Conservation (phyloP, 2,888 invertebrate species). For the Polydrusus cervinus region DNA sequence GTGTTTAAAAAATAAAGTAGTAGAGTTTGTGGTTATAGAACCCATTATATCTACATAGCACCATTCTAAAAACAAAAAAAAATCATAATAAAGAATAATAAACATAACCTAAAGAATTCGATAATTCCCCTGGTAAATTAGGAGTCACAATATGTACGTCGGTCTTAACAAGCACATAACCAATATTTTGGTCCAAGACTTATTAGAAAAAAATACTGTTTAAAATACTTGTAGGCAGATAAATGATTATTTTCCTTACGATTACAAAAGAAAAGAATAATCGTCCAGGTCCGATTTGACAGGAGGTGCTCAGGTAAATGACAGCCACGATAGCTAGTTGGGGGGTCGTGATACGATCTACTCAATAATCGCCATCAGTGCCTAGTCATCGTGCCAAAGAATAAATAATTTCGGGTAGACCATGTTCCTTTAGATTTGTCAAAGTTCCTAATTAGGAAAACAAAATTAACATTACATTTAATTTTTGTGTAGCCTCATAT, state of each 20-base stretch:
- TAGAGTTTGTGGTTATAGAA: too few relatives aligned
- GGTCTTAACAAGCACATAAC: too few relatives aligned
- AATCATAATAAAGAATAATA: too few relatives aligned
- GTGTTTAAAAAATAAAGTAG: too few relatives aligned
- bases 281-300: constrained; percentile 62
- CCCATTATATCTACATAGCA: too few relatives aligned
- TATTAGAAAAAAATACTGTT: neutral
- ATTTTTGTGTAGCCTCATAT: too few relatives aligned
- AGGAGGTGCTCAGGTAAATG: constrained; percentile 69
- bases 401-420: constrained; percentile 42
- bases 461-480: too few relatives aligned
- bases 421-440: constrained; percentile 36
- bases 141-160: too few relatives aligned
- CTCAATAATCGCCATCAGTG: constrained; percentile 64
- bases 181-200: too few relatives aligned
- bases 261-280: constrained; percentile 53
- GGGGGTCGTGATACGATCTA: constrained; percentile 69
- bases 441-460: neutral
- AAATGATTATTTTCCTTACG: constrained; percentile 8
- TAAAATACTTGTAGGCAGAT: neutral
- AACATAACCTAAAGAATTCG: too few relatives aligned
- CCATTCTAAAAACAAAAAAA: too few relatives aligned
- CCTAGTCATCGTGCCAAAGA: constrained; percentile 61
- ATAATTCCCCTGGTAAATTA: too few relatives aligned
- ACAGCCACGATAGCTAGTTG: constrained; percentile 68